Base-by-base conservation (phyloP, 2,797 vertebrate genomes). In the Petrocephalus schoutedeni region DNA sequence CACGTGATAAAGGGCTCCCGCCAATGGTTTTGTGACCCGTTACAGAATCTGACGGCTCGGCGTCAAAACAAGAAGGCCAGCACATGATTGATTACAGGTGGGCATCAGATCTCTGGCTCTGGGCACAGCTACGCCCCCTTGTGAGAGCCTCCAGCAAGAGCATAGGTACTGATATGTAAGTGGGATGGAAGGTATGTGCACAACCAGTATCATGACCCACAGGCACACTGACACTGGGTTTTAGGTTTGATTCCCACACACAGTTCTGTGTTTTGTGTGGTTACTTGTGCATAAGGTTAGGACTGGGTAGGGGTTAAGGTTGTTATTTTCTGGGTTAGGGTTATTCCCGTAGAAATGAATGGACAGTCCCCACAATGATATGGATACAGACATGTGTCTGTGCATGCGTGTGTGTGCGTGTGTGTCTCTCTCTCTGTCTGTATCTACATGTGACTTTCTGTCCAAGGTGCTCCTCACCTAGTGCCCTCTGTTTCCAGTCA, bases 1-100 rank as follows among this genome's bases (percentile, higher is more conserved):
- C 74, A 80, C 41, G 36, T 45, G 45, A 80, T 19, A 49, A 80
- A 80, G 41, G 36, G 5, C 41, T 49, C 45, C 45, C 28, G 36
- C 74, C 41, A n/a, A 21, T n/a, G 21, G 4, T 45, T 53, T 53
- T n/a, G n/a, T 53, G 49, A 51, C 41, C 80, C 80, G 21, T 83
- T 83, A 28, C 21, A 36, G 53, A 12, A 57, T 16, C 21, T 56
- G 83, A 85, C 83, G 32, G 83, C 53, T 85, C 4, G 53, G 49
- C 57, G 83, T 85, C n/a, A 56, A 56, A 85, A 28, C 53, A 32
- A 85, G 83, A 12, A 85, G 10, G n/a, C 10, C 1, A 0, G 83
- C 23, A 87, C 89, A 89, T 90, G 87, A 91, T 91, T 87, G 90
- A 90, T 90, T 49, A 80, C 28, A 59, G 88, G 88, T 83, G 32